phyloP scores from a whole-genome alignment of 1,140 invertebrate species.

The Arctopsyche grandis region DNA sequence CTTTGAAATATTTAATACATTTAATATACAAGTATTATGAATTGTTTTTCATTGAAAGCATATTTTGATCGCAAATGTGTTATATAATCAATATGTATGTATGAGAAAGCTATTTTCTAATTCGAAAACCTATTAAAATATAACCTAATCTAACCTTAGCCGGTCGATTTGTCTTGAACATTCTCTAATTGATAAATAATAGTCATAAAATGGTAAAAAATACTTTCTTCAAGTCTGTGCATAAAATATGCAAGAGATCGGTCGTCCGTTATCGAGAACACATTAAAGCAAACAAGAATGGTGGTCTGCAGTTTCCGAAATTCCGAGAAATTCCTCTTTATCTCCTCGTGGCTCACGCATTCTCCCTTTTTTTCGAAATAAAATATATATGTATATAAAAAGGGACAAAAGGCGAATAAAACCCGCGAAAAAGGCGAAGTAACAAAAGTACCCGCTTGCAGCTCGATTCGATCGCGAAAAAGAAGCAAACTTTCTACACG shows the following conservation, averaged over 20 bases:
- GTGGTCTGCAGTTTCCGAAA: slow-evolving; percentile 45
- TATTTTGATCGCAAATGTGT: too few relatives aligned
- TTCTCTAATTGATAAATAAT: not conserved
- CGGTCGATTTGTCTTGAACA: not conserved
- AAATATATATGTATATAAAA: slow-evolving; percentile 12
- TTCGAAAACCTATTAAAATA: too few relatives aligned
- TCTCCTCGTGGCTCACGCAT: slow-evolving; percentile 37
- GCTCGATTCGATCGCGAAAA: not conserved
- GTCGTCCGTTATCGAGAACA: slow-evolving; percentile 44
- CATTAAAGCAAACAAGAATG: slow-evolving; percentile 47
- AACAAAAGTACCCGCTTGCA: not conserved
- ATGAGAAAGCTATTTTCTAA: too few relatives aligned
- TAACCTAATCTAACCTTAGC: too few relatives aligned
- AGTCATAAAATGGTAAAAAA: not conserved
- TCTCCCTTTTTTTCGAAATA: slow-evolving; percentile 28
- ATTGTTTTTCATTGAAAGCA: too few relatives aligned
- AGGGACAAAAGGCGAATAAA: slow-evolving; percentile 4
- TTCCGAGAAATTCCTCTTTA: slow-evolving; percentile 44
- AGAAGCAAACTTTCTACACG: slow-evolving; percentile 9
- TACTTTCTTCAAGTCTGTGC: slow-evolving; percentile 11
- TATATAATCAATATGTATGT: too few relatives aligned
- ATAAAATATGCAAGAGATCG: slow-evolving; percentile 41
- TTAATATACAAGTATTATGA: too few relatives aligned
- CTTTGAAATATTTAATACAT: too few relatives aligned
- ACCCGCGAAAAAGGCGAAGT: slow-evolving; percentile 8